Conservation (phyloP, 2,797 vertebrate genomes). For the Tragopan temminckii region DNA sequence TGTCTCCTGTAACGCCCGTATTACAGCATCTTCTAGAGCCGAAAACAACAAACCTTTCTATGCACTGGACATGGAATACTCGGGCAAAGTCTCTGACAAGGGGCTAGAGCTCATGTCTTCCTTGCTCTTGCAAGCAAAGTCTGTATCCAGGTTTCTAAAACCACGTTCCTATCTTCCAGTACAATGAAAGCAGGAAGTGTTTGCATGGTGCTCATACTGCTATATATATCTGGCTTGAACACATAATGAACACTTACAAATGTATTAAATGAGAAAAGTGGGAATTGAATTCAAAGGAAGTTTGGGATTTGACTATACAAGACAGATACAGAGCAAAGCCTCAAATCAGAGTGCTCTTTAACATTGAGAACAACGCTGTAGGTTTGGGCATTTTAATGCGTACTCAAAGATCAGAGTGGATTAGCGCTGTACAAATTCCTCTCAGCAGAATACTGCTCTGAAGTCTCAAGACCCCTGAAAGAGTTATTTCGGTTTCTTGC, state of each 20-base stretch:
- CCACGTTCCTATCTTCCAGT: not conserved
- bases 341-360: not conserved
- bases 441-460: not conserved
- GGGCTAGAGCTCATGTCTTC: not conserved
- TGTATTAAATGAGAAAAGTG: not conserved
- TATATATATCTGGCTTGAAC: not conserved
- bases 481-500: not conserved
- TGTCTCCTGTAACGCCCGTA: rapidly evolving
- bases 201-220: not conserved
- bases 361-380: not conserved
- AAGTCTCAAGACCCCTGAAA: not conserved
- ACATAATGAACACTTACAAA: not conserved
- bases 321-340: not conserved
- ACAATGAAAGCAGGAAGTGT: not conserved
- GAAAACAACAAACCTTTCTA: not conserved
- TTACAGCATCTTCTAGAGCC: not conserved
- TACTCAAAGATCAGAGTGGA: not conserved
- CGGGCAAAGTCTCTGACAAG: not conserved
- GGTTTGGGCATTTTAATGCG: conserved; percentile 1
- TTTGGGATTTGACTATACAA: not conserved
- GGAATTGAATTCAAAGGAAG: conserved; percentile 24
- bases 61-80: not conserved
- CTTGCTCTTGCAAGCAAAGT: not conserved
- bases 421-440: not conserved
- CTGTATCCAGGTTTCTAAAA: not conserved